These are phyloP conservation scores for Corythornis cristatus DNA, from an alignment of 2,113 vertebrate genomes.

Conservation along the genomic window DNA sequence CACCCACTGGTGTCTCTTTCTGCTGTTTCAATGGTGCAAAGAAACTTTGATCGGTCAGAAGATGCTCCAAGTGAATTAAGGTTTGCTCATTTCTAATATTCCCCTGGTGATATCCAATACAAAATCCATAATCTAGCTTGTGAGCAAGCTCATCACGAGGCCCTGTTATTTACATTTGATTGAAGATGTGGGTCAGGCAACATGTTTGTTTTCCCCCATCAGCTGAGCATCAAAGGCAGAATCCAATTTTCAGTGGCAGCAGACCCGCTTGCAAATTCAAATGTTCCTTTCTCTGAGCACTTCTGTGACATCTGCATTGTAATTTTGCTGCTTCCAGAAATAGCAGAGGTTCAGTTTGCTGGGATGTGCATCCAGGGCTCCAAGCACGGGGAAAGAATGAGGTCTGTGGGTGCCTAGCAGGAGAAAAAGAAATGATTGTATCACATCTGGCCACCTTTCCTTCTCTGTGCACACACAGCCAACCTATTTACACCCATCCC, in stretches of 20 bases:
- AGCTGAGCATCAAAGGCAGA: slow-evolving; percentile 9
- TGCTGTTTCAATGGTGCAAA: not conserved
- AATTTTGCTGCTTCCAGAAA: slow-evolving; percentile 6
- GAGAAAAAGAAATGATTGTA: not conserved
- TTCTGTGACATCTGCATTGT: slow-evolving; percentile 19
- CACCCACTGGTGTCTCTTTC: too few relatives aligned
- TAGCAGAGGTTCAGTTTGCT: not conserved
- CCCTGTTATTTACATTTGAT: slow-evolving; percentile 49
- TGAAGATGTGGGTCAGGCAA: slow-evolving; percentile 48
- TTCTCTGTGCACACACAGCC: not conserved
- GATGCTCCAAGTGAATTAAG: not conserved
- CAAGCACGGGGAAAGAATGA: not conserved
- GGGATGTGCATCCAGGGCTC: not conserved
- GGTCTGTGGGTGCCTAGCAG: not conserved
- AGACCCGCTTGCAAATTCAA: slow-evolving; percentile 32
- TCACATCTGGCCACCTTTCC: not conserved
- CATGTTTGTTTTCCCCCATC: not conserved
- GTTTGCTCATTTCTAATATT: fast-evolving
- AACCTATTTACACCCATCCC: not conserved
- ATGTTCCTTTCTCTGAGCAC: slow-evolving; percentile 22
- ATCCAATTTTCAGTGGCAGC: slow-evolving; percentile 26
- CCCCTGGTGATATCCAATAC: not conserved
- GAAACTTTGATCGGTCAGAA: not conserved
- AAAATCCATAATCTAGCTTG: not conserved
- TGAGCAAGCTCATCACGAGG: not conserved